Base-by-base conservation (phyloP, 2,113 vertebrate species). In the Athene noctua region DNA sequence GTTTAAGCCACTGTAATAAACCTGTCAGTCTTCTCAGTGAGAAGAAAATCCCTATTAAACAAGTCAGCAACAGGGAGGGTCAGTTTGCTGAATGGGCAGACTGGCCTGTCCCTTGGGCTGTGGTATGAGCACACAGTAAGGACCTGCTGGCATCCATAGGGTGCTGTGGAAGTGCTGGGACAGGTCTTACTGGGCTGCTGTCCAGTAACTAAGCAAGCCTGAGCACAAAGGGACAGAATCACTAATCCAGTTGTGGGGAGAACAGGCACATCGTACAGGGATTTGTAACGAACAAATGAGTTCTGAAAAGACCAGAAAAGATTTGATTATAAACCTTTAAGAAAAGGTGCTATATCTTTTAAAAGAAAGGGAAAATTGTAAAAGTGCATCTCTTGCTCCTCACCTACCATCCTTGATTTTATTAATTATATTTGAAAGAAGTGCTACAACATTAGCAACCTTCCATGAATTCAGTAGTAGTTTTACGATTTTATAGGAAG, bases 1-100 rank as follows among this genome's bases (percentile, higher is more conserved):
- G 46, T 32, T 90, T 61, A 81, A 89, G 67, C 57, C 29, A 47
- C 58, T 82, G 70, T 86, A 90, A 90, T 90, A 90, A 93, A 86
- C 62, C 74, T 82, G 51, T 79, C 90, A 92, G 22, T 91, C 90
- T 90, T 82, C 47, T 94, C 63, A 38, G 63, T 1, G 19, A 80
- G 55, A 47, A 73, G 57, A 74, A 88, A 89, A 87, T 47, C 59
- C 13, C 20, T 63, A 6, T 70, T 66, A 83, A 93, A 90, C 3
- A n/a, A 73, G 51, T 5, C 36, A 55, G 63, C 1, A 2, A 23
- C 51, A 65, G 52, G 15, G 23, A 44, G 38, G 59, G 59, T 49
- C 30, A 61, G 51, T 44, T 58, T 2, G 6, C 49, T 59, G 78
- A 83, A 30, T 0, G 5, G 14, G 19, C 44, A 62, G 32, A 20